Evolutionary conservation across 2,797 vertebrate species (phyloP).

Genomic region (Sebastes kiyomatsui): DNA sequence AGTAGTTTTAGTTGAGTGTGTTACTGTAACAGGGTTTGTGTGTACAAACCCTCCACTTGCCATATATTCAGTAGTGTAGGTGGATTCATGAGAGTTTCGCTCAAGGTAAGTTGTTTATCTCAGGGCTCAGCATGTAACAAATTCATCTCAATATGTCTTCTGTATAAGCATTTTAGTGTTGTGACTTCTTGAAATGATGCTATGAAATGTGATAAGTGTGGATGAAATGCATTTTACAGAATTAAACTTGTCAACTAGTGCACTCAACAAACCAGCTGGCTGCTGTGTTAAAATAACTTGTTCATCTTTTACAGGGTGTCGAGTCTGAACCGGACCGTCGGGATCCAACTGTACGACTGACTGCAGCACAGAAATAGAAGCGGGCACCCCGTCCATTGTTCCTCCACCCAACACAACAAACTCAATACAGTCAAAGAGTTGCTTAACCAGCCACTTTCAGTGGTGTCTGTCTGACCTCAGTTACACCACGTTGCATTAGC

Average conservation of each 20-base stretch:
- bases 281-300: background rate
- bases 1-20: background rate
- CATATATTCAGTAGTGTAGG: background rate
- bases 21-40: too few species aligned
- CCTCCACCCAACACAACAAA: background rate
- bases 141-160: background rate
- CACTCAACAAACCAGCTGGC: background rate
- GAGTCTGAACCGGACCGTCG: background rate
- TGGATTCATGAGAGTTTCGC: background rate
- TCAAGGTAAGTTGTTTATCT: background rate
- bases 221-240: background rate
- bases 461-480: background rate
- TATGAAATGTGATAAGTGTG: background rate
- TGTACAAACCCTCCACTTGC: background rate
- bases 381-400: background rate
- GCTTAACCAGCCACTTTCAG: background rate
- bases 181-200: background rate
- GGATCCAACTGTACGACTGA: background rate
- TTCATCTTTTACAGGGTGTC: background rate
- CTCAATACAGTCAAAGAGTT: background rate
- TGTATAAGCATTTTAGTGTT: background rate
- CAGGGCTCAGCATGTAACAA: background rate
- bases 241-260: background rate
- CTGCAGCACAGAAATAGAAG: background rate
- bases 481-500: background rate